Evolutionary conservation across 2,888 invertebrate genomes (phyloP).

Genomic region (Drosophila cognata): DNA sequence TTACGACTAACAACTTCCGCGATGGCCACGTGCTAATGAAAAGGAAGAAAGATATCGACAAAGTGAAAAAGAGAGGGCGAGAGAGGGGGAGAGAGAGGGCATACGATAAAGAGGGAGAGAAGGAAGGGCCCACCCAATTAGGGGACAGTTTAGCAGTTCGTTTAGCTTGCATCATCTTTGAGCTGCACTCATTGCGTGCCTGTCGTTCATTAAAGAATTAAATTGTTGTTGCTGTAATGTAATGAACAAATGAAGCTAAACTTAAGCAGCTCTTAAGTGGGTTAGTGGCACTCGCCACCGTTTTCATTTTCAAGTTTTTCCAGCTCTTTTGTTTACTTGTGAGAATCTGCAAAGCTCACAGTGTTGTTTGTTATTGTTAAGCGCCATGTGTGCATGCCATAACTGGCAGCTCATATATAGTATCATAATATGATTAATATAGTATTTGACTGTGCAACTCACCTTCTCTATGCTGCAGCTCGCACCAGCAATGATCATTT

Average conservation of each 20-base stretch:
- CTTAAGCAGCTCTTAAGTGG: slow-evolving; percentile 61
- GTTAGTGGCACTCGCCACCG: slow-evolving; percentile 72
- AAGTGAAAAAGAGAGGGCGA: too few species aligned
- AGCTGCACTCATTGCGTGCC: slow-evolving; percentile 59
- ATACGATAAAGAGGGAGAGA: background rate
- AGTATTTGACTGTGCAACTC: slow-evolving; percentile 48
- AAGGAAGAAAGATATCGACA: background rate
- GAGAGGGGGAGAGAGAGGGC: background rate
- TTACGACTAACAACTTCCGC: slow-evolving; percentile 68
- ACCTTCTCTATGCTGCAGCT: slow-evolving; percentile 84
- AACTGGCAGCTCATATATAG: slow-evolving; percentile 54
- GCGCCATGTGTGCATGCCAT: slow-evolving; percentile 52
- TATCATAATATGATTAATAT: slow-evolving; percentile 19
- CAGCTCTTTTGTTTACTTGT: slow-evolving; percentile 62
- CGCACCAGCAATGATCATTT: slow-evolving; percentile 85
- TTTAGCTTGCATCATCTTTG: slow-evolving; percentile 46
- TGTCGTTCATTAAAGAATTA: slow-evolving; percentile 57
- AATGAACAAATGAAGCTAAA: slow-evolving; percentile 67
- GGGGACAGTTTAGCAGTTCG: slow-evolving; percentile 22
- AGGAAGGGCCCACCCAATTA: slow-evolving; percentile 17
- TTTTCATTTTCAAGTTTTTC: slow-evolving; percentile 41
- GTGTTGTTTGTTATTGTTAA: slow-evolving; percentile 55
- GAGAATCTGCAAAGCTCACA: slow-evolving; percentile 55
- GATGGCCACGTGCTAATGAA: slow-evolving; percentile 64
- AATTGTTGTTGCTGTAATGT: slow-evolving; percentile 32